Conservation (phyloP, 2,797 vertebrate genomes). For the Pogonophryne albipinna region DNA sequence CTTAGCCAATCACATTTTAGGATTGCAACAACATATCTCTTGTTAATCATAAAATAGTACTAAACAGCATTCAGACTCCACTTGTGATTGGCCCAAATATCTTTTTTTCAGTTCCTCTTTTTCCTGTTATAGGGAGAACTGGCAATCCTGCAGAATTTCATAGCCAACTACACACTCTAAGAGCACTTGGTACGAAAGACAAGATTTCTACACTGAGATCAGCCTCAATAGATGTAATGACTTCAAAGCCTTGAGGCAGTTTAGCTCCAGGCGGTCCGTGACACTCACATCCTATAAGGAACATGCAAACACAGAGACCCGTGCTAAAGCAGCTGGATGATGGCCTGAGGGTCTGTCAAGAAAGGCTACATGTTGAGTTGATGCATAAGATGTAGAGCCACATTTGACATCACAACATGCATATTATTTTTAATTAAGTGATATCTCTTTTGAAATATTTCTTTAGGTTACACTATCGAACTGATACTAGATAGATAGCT, state of each 20-base stretch:
- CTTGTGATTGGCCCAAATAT: conserved; percentile 7
- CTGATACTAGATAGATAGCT: neutral
- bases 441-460: conserved; percentile 32
- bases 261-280: conserved; percentile 61
- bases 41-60: conserved; percentile 11
- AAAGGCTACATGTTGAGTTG: conserved; percentile 21
- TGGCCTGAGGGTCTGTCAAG: conserved; percentile 63
- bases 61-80: conserved; percentile 16
- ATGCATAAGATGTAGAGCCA: conserved; percentile 29
- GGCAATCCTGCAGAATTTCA: conserved; percentile 17
- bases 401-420: conserved; percentile 29
- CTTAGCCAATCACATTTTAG: conserved; percentile 12
- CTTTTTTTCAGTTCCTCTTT: conserved; percentile 33
- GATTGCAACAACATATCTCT: neutral
- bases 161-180: conserved; percentile 15
- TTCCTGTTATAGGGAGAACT: conserved; percentile 12
- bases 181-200: conserved; percentile 37
- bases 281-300: conserved; percentile 60
- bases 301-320: conserved; percentile 56
- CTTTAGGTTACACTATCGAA: conserved; percentile 20
- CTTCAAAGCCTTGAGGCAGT: conserved; percentile 68
- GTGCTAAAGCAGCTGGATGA: conserved; percentile 58
- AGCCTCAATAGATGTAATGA: conserved; percentile 55
- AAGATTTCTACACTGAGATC: conserved; percentile 54
- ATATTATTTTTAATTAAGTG: conserved; percentile 14